Base-by-base conservation (phyloP, 2,113 vertebrate genomes). In the Brachypodius melanocephalos region DNA sequence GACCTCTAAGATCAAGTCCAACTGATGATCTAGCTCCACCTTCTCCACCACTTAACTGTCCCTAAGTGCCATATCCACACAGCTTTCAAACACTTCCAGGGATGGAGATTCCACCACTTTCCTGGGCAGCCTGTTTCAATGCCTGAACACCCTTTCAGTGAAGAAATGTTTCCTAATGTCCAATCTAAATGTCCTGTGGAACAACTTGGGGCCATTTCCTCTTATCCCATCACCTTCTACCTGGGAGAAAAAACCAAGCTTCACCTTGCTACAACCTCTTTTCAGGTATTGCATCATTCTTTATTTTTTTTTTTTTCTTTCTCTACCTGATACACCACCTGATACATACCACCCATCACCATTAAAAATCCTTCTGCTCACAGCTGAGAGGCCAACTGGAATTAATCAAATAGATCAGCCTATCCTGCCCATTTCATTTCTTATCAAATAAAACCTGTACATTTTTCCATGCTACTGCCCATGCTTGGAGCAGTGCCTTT, bases 1-100 rank as follows among this genome's bases (percentile, higher is more conserved):
- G 20, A 42, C 2, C 0, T 12, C 45, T 34, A 21, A 54, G 40
- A 40, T 15, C 0, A 0, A 46, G 29, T 48, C 40, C 25, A 54
- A 2, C 19, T 31, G 29, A 31, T 21, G 54, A 48, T 9, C 20
- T 22, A 19, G 5, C 12, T 61, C 20, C n/a, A 31, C 8, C 6
- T 75, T 68, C 10, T 26, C 68, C 40, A 54, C 25, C 17, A 46
- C 24, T 61, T 21, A 54, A 18, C 19, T n/a, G 25, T 68, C 24
- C n/a, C 46, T 46, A 40, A 0, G 9, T 54, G 40, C 14, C n/a
- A 34, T 14, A 34, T 34, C 17, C 34, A 48, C 29, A 9, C 20
- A 36, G 8, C 5, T 75, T 75, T 46, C 2, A 2, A 61, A 34
- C 40, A 54, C 31, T 36, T 26, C 40, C 46, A 55, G 40, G 25